These are phyloP conservation scores for Paedocypris sp. DNA, from an alignment of 2,113 vertebrate genomes.

Conservation along the genomic window DNA sequence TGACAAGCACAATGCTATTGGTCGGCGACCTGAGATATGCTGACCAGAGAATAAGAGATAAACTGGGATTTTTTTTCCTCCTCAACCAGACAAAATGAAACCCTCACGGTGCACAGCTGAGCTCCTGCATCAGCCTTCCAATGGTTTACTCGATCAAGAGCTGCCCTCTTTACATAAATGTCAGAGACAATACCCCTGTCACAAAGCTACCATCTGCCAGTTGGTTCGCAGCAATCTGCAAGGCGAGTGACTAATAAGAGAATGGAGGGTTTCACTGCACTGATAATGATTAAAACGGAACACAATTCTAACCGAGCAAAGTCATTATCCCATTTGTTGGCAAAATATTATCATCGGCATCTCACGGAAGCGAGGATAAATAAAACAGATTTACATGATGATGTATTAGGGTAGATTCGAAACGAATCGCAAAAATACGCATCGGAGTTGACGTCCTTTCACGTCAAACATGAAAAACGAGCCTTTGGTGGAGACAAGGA, in stretches of 20 bases:
- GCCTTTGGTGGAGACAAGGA: too few species aligned
- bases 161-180: slow-evolving; percentile 34
- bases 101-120: slow-evolving; percentile 14
- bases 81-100: slow-evolving; percentile 24
- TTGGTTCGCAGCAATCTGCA: slow-evolving; percentile 23
- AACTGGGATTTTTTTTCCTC: slow-evolving; percentile 27
- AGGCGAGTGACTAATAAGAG: background rate
- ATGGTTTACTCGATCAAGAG: slow-evolving; percentile 28
- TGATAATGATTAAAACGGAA: slow-evolving; percentile 6
- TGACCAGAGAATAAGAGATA: slow-evolving; percentile 30
- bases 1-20: slow-evolving; percentile 25
- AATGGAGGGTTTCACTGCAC: background rate
- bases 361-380: too few species aligned
- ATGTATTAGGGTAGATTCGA: too few species aligned
- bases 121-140: slow-evolving; percentile 13
- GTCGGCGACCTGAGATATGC: slow-evolving; percentile 21
- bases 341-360: too few species aligned
- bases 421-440: too few species aligned
- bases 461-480: too few species aligned
- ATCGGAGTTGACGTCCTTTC: too few species aligned
- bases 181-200: slow-evolving; percentile 38
- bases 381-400: too few species aligned
- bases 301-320: background rate
- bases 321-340: background rate
- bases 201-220: slow-evolving; percentile 41